phyloP scores from a whole-genome alignment of 2,113 vertebrate species.

The Mesembrinibis cayennensis region DNA sequence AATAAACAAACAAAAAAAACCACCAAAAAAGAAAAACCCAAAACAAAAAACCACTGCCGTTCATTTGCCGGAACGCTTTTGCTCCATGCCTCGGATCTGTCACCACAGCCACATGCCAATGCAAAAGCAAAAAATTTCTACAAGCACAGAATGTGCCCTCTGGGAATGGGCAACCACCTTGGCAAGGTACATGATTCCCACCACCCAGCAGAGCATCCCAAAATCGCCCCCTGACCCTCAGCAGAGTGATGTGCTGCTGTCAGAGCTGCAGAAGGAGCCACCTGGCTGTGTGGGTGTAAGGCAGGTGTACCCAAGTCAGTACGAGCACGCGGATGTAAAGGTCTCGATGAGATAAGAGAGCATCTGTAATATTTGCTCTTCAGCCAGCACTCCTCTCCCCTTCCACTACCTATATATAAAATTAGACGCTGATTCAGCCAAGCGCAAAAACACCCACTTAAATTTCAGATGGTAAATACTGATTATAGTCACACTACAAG shows the following conservation, averaged over 20 bases:
- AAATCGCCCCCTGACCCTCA: neutral
- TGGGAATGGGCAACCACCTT: neutral
- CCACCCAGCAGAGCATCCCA: neutral
- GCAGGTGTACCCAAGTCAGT: neutral
- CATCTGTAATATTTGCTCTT: neutral
- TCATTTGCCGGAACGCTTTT: neutral
- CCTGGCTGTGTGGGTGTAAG: rapidly evolving
- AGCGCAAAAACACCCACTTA: neutral
- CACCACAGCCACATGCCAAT: rapidly evolving
- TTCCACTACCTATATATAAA: neutral
- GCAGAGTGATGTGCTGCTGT: neutral
- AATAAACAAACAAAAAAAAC: neutral
- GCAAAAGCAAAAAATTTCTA: neutral
- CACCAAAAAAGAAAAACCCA: neutral
- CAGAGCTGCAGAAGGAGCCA: neutral
- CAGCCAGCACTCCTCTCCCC: neutral
- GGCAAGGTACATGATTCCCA: rapidly evolving
- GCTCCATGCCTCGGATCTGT: rapidly evolving
- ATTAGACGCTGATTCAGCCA: neutral
- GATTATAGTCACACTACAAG: neutral
- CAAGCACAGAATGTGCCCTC: neutral
- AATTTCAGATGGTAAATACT: neutral
- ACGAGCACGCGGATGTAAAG: neutral
- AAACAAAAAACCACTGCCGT: neutral
- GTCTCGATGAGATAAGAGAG: neutral